A percentile compares a stretch with the other conserved stretches of the same genome.
These are phyloP conservation scores for Microtus richardsoni DNA, from an alignment of 2,113 vertebrate genomes.

Conservation along the genomic window DNA sequence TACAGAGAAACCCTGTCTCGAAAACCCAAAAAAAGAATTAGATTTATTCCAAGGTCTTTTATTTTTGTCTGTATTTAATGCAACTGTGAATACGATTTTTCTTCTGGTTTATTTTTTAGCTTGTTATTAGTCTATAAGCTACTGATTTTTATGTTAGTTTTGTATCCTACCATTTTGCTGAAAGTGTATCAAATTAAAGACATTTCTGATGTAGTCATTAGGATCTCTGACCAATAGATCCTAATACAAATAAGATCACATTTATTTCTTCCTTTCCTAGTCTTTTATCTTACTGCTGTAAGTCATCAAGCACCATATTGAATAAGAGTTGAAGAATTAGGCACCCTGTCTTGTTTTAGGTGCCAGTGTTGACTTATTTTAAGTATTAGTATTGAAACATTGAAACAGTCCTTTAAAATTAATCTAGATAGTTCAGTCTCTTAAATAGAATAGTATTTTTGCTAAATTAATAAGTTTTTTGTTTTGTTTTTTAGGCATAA, in stretches of 20 bases:
- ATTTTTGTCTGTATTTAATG: not conserved
- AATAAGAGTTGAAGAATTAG: not conserved
- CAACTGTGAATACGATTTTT: not conserved
- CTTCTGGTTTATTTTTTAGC: not conserved
- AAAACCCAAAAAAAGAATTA: not conserved
- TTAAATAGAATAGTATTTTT: not conserved
- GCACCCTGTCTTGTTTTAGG: not conserved
- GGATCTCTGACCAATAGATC: too few relatives aligned
- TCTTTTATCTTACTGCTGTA: too few relatives aligned
- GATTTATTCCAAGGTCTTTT: not conserved
- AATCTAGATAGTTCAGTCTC: not conserved
- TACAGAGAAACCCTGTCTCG: too few relatives aligned
- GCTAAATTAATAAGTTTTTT: not conserved
- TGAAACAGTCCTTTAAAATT: not conserved
- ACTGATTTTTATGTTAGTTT: not conserved
- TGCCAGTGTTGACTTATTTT: not conserved
- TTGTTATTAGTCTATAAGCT: not conserved
- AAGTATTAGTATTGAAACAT: not conserved
- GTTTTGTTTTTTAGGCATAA: not conserved
- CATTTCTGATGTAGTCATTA: not conserved
- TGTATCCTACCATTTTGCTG: not conserved
- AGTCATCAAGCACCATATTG: not conserved
- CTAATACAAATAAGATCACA: not conserved
- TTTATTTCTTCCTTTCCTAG: not conserved
- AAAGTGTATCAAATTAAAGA: not conserved